Base-by-base conservation (phyloP, 2,797 vertebrate genomes). In the Vireo griseus region DNA sequence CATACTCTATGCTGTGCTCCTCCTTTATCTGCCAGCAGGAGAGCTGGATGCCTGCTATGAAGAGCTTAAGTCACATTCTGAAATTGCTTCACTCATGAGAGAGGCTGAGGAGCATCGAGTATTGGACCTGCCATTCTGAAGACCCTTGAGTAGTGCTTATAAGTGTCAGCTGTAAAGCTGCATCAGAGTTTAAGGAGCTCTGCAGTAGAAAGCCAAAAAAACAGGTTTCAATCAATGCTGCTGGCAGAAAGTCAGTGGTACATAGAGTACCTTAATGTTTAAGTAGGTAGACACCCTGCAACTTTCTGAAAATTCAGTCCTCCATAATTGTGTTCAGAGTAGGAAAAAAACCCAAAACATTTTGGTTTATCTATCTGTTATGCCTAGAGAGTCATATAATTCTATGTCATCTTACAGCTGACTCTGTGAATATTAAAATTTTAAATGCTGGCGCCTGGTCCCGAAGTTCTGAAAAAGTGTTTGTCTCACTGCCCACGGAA, bases 341-440 rank as follows among this genome's bases (percentile, higher is more conserved):
- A 54, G 35, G 3, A 24, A 19, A 55, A 90, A 48, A 62, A 5
- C 1, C 7, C 39, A 15, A 40, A 42, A 9, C 13, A 7, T 55
- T 77, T 59, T 62, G 35, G 29, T 65, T 88, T 73, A 15, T 79
- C 29, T 76, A 0, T 57, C 50, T 50, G 10, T 74, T 63, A 6
- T 16, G 59, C 31, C 17, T 92, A 77, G 45, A 75, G 28, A 37
- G 62, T 91, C 20, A 47, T 24, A 4, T 65, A 45, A 85, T 80
- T 45, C 59, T 57, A 42, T 73, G 47, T 76, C 55, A 18, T 74
- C 29, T 59, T 97, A 25, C 97, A 99, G 99, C 99, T 58, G 99
- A 99, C 97, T 99, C 99, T 8, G 99, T 99, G 97, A 99, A 99
- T 98, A 99, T 99, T 94, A 99, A 99, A 98, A 99, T 99, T 98